phyloP scores from a whole-genome alignment of 2,888 invertebrate species.

The Falcaria lacertinaria region DNA sequence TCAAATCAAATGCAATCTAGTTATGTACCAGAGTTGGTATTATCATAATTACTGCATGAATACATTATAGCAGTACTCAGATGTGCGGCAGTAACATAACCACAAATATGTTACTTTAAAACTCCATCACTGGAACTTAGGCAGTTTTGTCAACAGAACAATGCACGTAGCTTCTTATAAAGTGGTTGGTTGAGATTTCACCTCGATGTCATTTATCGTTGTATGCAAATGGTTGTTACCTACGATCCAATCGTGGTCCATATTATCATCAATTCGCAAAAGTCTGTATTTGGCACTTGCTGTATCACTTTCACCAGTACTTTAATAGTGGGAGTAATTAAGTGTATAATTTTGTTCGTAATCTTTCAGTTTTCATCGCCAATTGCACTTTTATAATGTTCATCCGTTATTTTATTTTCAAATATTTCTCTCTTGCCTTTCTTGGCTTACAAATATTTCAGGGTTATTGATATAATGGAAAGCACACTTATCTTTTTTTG shows the following conservation, averaged over 20 bases:
- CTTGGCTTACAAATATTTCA: no score
- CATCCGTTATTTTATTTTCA: neutral
- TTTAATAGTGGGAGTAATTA: constrained; percentile 11
- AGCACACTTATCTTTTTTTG: constrained; percentile 6
- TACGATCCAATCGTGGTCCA: constrained; percentile 31
- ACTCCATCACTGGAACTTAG: neutral
- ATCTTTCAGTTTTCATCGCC: neutral
- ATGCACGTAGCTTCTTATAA: constrained; percentile 31
- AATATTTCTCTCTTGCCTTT: no score
- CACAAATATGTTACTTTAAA: no score
- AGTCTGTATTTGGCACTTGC: constrained; percentile 10
- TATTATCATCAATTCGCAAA: constrained; percentile 38
- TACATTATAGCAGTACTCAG: no score
- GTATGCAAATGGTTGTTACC: constrained; percentile 51
- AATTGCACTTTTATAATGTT: no score
- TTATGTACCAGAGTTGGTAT: no score
- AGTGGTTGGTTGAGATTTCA: constrained; percentile 46
- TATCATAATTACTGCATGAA: no score
- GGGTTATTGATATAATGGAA: no score
- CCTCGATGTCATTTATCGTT: constrained; percentile 40
- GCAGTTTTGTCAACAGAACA: constrained; percentile 16
- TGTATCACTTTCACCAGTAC: constrained; percentile 36
- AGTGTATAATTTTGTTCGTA: constrained; percentile 1
- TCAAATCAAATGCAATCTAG: no score
- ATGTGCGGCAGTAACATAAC: no score